Evolutionary conservation across 1,140 invertebrate genomes (phyloP).

Genomic region (Druon quercuslanigerum): DNA sequence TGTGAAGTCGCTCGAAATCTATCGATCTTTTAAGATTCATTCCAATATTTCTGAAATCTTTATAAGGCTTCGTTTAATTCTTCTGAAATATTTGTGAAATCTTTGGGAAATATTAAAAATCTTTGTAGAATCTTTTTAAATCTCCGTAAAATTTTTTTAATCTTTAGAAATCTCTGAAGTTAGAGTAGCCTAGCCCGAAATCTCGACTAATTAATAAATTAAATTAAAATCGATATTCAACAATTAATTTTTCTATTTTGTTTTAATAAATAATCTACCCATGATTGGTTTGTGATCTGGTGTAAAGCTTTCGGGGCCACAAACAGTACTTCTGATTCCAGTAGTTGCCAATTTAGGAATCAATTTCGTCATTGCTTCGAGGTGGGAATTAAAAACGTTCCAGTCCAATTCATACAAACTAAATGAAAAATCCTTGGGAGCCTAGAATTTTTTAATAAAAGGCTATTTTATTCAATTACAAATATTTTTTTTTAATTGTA

Average conservation of each 20-base stretch:
- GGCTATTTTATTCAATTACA: neutral
- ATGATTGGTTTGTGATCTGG: constrained; percentile 93
- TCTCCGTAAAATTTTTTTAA: too few species aligned
- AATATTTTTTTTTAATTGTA: too few species aligned
- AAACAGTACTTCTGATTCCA: constrained; percentile 90
- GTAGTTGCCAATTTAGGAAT: constrained; percentile 83
- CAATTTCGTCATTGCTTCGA: constrained; percentile 83
- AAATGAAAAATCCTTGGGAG: constrained; percentile 86
- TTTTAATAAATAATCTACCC: constrained; percentile 72
- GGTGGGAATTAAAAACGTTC: constrained; percentile 86
- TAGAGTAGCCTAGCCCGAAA: too few species aligned
- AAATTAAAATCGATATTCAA: neutral
- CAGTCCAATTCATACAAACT: constrained; percentile 91
- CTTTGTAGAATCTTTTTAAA: too few species aligned
- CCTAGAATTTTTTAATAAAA: constrained; percentile 65
- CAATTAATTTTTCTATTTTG: neutral
- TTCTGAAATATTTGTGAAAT: too few species aligned
- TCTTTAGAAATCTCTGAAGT: too few species aligned
- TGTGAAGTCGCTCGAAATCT: too few species aligned
- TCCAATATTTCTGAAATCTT: too few species aligned
- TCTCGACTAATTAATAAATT: too few species aligned
- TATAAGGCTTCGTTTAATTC: too few species aligned
- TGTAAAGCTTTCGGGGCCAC: constrained; percentile 91
- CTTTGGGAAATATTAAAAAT: too few species aligned
- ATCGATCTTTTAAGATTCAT: too few species aligned